Evolutionary conservation across 2,888 invertebrate species (phyloP), one percentile per base, ranked within the genome.

Genomic region (Sphinx pinastri): DNA sequence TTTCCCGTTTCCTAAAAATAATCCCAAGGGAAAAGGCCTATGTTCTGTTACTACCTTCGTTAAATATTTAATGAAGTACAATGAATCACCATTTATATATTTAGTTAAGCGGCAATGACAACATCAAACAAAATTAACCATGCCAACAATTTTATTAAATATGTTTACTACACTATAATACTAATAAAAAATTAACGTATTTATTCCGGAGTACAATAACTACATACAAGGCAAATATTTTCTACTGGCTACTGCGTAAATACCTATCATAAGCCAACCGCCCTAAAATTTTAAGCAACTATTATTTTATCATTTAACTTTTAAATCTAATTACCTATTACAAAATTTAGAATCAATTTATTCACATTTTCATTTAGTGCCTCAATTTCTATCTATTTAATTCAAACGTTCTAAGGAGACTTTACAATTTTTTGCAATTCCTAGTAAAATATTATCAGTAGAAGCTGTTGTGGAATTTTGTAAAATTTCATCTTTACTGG

Each of bases 381-480:
- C 47, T 54, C 68, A n/a, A 25, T 70, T 59, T 58, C 49, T 51
- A 58, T 67, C 51, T 51, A 66, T 60, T 77, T 81, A 80, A 79
- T 85, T 83, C 67, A 87, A 84, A 80, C 84, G 86, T 74, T 88
- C 88, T 83, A 89, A 77, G 68, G 88, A 90, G 74, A 78, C 77
- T 81, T 86, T 89, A 75, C 88, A 86, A 84, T 81, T 90, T 82
- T 92, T 93, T 77, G 88, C 79, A 88, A 91, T 92, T 79, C 94
- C 93, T 82, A 93, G 82, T 78, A 94, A 87, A 83, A 94, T 94
- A 77, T 94, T 94, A 85, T 94, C 94, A 47, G 94, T 93, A 66
- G 94, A 94, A 76, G 92, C 92, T 58, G 92, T 89, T 14, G 85
- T 93, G 45, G 92, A 92, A 79, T 88, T 85, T 77, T 92, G 90